Percentiles rank a stretch among this genome's conserved stretches.
Conservation (phyloP, 1,140 invertebrate genomes). For the Leucophenga varia region DNA sequence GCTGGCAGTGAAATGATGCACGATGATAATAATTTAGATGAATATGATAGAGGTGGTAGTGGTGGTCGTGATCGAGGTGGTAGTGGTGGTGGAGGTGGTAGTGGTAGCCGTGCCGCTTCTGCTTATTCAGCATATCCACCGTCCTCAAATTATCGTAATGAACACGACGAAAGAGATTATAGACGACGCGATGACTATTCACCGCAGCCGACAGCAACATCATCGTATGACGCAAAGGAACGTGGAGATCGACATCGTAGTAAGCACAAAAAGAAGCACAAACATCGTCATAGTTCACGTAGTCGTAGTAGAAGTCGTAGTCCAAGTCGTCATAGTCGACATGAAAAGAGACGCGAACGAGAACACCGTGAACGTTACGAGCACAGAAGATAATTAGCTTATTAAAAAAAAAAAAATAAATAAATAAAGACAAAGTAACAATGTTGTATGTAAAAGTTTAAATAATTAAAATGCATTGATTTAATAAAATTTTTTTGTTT, state of each 20-base stretch:
- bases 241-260: constrained; percentile 32
- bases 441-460: no score
- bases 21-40: constrained; percentile 9
- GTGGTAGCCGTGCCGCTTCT: constrained; percentile 10
- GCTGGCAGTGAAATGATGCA: not conserved
- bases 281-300: constrained; percentile 42
- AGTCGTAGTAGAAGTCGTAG: constrained; percentile 42
- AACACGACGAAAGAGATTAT: constrained; percentile 46
- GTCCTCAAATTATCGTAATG: constrained; percentile 33
- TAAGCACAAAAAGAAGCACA: constrained; percentile 53
- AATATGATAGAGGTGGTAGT: constrained; percentile 16
- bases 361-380: no score
- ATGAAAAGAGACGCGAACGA: no score
- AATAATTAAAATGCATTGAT: no score
- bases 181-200: constrained; percentile 36
- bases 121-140: constrained; percentile 16
- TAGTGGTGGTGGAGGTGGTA: not conserved
- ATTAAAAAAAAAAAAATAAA: no score
- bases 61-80: constrained; percentile 3
- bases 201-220: constrained; percentile 13
- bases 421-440: no score
- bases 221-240: constrained; percentile 14
- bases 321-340: constrained; percentile 19
- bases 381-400: no score
- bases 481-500: no score